Percentiles rank a stretch among this genome's conserved stretches.
Evolutionary conservation across 2,797 vertebrate genomes (phyloP).

Genomic region (Hydrocynus forskahlii): DNA sequence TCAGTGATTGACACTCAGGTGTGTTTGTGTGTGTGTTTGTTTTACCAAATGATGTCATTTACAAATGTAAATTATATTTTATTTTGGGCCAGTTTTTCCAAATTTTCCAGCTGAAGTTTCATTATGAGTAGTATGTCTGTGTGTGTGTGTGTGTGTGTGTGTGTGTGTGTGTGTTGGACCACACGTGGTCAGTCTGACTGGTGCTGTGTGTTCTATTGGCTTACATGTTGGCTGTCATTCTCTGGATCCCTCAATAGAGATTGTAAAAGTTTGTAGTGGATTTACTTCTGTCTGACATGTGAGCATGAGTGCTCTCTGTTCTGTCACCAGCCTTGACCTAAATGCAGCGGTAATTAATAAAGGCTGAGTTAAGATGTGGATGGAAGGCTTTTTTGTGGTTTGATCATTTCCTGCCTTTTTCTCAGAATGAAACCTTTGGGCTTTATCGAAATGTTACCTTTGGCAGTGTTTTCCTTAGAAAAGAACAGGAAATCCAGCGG

Average conservation of each 20-base stretch:
- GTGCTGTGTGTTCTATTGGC: constrained; percentile 63
- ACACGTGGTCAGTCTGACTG: constrained; percentile 35
- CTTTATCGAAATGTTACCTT: not conserved
- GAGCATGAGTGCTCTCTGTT: constrained; percentile 43
- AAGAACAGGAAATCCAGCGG: too few relatives aligned
- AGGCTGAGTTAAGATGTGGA: not conserved
- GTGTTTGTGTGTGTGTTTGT: not conserved
- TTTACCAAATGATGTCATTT: too few relatives aligned
- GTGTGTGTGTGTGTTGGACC: constrained; percentile 43
- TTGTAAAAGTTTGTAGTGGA: constrained; percentile 53
- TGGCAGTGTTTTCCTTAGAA: too few relatives aligned
- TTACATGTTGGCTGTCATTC: constrained; percentile 70
- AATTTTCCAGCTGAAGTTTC: not conserved
- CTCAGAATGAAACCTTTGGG: not conserved
- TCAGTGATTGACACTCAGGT: constrained; percentile 72
- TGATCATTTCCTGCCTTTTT: not conserved
- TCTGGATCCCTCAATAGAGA: constrained; percentile 46
- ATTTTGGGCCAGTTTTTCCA: too few relatives aligned
- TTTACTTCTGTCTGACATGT: constrained; percentile 67
- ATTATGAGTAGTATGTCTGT: constrained; percentile 39
- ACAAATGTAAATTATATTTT: too few relatives aligned
- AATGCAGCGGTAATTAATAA: not conserved
- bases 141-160: constrained; percentile 55
- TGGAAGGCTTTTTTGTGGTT: not conserved
- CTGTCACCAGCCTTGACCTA: constrained; percentile 61